Evolutionary conservation across 2,888 invertebrate genomes (phyloP).

Genomic region (Eilema depressum): DNA sequence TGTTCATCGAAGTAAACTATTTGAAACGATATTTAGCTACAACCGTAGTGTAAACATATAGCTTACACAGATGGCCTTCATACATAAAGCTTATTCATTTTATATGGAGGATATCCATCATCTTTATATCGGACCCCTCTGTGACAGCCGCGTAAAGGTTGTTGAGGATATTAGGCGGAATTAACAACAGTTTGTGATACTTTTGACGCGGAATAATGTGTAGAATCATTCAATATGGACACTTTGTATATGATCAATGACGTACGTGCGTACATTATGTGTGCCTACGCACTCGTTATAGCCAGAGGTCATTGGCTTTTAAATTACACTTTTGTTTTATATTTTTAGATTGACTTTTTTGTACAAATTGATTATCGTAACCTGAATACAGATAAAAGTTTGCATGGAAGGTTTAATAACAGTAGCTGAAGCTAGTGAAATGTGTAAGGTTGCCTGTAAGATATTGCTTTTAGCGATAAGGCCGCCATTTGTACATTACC

Average conservation of each 20-base stretch:
- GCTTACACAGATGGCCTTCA: conserved; percentile 53
- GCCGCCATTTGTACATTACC: too few relatives aligned
- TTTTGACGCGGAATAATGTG: conserved; percentile 79
- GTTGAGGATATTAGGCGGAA: conserved; percentile 81
- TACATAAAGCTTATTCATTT: conserved; percentile 68
- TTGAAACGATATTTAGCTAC: conserved; percentile 41
- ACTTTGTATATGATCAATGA: conserved; percentile 43
- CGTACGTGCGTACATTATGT: background rate
- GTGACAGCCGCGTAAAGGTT: conserved; percentile 80
- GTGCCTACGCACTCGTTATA: background rate
- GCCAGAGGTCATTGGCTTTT: background rate
- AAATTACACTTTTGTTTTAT: background rate
- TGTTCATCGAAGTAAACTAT: conserved; percentile 33
- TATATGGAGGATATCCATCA: conserved; percentile 81
- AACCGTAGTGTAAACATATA: conserved; percentile 41
- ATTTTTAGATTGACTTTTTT: background rate
- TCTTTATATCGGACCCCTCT: conserved; percentile 78
- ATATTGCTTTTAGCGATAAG: too few relatives aligned
- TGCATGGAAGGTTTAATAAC: background rate
- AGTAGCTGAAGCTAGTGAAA: background rate
- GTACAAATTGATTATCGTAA: background rate
- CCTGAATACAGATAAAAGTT: too few relatives aligned
- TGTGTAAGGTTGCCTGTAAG: too few relatives aligned
- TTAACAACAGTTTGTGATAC: conserved; percentile 83
- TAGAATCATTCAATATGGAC: conserved; percentile 65